Conservation (phyloP, 2,797 vertebrate genomes). For the Gila robusta region DNA sequence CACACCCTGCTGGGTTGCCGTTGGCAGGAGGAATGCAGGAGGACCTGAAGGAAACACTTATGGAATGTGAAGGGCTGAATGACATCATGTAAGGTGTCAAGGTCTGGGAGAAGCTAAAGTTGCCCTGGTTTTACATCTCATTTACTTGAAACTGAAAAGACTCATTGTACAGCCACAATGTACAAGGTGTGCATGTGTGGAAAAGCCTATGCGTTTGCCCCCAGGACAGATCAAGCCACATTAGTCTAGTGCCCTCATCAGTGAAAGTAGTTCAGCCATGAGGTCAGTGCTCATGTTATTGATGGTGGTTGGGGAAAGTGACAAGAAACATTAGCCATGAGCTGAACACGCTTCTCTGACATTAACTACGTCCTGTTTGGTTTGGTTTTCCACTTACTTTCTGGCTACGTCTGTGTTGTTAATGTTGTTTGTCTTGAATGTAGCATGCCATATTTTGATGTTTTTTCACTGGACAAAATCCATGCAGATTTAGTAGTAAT, state of each 20-base stretch:
- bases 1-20: conserved; percentile 21
- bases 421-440: not conserved
- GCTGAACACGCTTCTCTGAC: not conserved
- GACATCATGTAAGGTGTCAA: conserved; percentile 58
- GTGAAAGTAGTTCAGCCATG: conserved; percentile 44
- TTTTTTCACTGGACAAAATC: not conserved
- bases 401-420: not conserved
- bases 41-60: conserved; percentile 63
- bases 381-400: not conserved
- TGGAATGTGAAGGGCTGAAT: conserved; percentile 56
- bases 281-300: conserved; percentile 34
- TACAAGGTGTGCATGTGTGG: conserved; percentile 17
- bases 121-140: conserved; percentile 50
- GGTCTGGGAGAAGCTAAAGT: conserved; percentile 47
- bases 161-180: conserved; percentile 28
- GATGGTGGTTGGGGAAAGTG: conserved; percentile 19
- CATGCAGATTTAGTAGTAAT: no score
- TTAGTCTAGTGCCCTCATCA: conserved; percentile 43
- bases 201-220: conserved; percentile 19
- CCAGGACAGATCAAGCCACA: conserved; percentile 38
- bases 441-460: not conserved
- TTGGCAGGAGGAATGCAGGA: conserved; percentile 35
- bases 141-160: conserved; percentile 52
- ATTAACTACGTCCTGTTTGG: not conserved
- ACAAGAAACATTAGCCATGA: conserved; percentile 32